phyloP scores from a whole-genome alignment of 2,888 invertebrate genomes.

The Diachrysia chrysitis region DNA sequence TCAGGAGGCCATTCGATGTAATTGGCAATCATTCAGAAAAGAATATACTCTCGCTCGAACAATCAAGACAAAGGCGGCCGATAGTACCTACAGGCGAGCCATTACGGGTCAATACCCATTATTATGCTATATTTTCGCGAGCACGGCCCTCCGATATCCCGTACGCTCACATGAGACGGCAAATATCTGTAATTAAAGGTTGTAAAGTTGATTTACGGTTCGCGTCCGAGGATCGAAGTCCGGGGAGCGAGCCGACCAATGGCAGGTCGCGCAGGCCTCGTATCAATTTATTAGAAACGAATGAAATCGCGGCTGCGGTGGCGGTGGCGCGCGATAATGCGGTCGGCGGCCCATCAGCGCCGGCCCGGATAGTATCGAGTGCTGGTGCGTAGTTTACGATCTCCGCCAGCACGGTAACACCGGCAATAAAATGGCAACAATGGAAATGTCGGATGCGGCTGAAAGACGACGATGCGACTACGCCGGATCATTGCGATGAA shows the following conservation, averaged over 20 bases:
- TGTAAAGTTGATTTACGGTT: slow-evolving; percentile 89
- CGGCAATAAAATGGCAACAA: slow-evolving; percentile 88
- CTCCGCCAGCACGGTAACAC: slow-evolving; percentile 86
- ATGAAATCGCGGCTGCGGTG: slow-evolving; percentile 87
- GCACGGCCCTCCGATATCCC: slow-evolving; percentile 87
- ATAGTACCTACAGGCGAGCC: slow-evolving; percentile 87
- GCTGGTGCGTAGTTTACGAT: slow-evolving; percentile 85
- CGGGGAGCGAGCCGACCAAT: slow-evolving; percentile 85
- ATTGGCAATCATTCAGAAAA: slow-evolving; percentile 88
- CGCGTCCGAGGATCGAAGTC: slow-evolving; percentile 83
- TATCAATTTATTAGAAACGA: slow-evolving; percentile 89
- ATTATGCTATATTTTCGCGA: slow-evolving; percentile 89
- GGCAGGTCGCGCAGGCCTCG: slow-evolving; percentile 74
- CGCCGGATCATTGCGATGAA: slow-evolving; percentile 85
- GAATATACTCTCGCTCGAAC: slow-evolving; percentile 85
- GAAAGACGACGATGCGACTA: slow-evolving; percentile 82
- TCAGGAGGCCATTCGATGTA: slow-evolving; percentile 87
- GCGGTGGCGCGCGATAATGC: slow-evolving; percentile 82
- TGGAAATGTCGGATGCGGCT: slow-evolving; percentile 87
- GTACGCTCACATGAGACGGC: slow-evolving; percentile 86
- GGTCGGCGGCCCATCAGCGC: slow-evolving; percentile 83
- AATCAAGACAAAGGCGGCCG: slow-evolving; percentile 88
- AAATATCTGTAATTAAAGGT: slow-evolving; percentile 89
- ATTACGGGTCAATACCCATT: slow-evolving; percentile 89
- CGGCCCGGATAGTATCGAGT: slow-evolving; percentile 79